Evolutionary conservation across 2,113 vertebrate genomes (phyloP).

Genomic region (Platichthys flesus): DNA sequence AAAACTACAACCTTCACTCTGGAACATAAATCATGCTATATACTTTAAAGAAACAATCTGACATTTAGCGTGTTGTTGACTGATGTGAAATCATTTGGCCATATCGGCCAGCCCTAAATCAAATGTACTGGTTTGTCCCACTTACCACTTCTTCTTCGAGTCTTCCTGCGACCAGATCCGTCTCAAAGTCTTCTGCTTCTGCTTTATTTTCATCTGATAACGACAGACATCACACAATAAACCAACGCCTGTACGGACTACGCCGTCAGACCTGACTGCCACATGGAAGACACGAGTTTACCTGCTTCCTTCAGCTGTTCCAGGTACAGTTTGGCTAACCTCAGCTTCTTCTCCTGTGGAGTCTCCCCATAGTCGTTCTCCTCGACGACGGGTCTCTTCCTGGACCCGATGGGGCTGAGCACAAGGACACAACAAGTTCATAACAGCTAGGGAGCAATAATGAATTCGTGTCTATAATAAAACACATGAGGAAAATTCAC

Average conservation of each 20-base stretch:
- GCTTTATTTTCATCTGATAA: conserved; percentile 87
- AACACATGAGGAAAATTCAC: conserved; percentile 58
- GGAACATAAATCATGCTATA: background rate
- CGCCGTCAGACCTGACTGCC: rapidly evolving
- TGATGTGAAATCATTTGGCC: background rate
- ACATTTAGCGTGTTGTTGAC: background rate
- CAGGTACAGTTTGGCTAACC: conserved; percentile 91
- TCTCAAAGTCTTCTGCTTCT: conserved; percentile 83
- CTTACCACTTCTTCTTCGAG: conserved; percentile 94
- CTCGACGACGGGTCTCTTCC: conserved; percentile 65
- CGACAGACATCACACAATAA: conserved; percentile 6
- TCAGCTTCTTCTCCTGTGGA: conserved; percentile 93
- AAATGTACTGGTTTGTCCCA: background rate
- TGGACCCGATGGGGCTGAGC: conserved; percentile 58
- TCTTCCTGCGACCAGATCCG: conserved; percentile 87
- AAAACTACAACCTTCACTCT: too few relatives aligned
- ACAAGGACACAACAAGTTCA: background rate
- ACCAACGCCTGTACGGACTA: background rate
- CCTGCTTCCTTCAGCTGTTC: conserved; percentile 89
- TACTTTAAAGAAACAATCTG: background rate
- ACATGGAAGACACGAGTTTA: conserved; percentile 38
- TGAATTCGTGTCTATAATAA: too few relatives aligned
- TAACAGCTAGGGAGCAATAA: too few relatives aligned
- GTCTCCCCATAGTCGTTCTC: conserved; percentile 89
- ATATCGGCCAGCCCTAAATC: background rate